These are phyloP conservation scores for Drosophila cognata DNA, from an alignment of 2,888 invertebrate genomes.

Conservation along the genomic window DNA sequence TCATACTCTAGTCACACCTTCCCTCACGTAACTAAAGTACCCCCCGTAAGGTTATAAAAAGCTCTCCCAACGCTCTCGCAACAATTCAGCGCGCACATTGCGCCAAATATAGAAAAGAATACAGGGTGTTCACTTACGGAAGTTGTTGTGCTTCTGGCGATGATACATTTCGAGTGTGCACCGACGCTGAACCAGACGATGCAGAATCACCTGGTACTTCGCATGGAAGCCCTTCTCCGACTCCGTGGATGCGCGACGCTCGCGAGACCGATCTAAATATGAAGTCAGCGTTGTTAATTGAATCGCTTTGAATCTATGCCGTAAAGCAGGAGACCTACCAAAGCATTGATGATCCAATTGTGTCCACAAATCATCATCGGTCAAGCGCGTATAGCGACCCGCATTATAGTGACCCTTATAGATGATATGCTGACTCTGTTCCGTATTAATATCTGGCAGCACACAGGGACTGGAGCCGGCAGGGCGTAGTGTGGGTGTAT, in stretches of 20 bases:
- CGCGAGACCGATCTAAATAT: constrained; percentile 82
- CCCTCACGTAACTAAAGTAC: neutral
- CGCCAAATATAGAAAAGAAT: constrained; percentile 73
- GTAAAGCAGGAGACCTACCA: constrained; percentile 60
- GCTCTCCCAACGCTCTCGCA: constrained; percentile 46
- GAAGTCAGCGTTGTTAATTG: neutral
- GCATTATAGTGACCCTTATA: constrained; percentile 91
- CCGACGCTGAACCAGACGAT: constrained; percentile 94
- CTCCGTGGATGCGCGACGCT: constrained; percentile 89
- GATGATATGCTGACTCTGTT: constrained; percentile 86
- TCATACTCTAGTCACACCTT: neutral
- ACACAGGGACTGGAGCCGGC: constrained; percentile 89
- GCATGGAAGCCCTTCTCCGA: constrained; percentile 95
- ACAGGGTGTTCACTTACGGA: constrained; percentile 88
- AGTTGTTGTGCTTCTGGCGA: constrained; percentile 92
- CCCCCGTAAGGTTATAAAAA: constrained; percentile 4
- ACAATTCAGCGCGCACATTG: constrained; percentile 61
- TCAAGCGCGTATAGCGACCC: constrained; percentile 91
- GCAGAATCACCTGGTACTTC: constrained; percentile 94
- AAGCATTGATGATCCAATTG: constrained; percentile 85
- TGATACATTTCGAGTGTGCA: constrained; percentile 96
- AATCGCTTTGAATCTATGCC: fast-evolving
- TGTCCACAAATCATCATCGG: constrained; percentile 90
- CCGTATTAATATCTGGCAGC: constrained; percentile 85
- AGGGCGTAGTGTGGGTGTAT: constrained; percentile 89